Conservation (phyloP, 2,888 invertebrate genomes). For the Belgica antarctica region DNA sequence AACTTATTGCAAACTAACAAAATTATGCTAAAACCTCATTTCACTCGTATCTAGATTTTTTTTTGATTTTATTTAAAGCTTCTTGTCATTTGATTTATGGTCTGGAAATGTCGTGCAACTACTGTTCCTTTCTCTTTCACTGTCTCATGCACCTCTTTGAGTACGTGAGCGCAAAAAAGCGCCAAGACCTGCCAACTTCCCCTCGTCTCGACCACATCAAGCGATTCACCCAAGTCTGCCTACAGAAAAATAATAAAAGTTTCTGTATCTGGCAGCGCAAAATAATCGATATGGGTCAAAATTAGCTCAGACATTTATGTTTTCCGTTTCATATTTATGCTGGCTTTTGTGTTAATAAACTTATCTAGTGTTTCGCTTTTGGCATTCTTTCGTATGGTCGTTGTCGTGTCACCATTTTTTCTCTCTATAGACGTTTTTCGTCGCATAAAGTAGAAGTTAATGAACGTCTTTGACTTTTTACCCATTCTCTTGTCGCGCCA, state of each 20-base stretch:
- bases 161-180: not conserved
- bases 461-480: not conserved
- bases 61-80: conserved; percentile 5
- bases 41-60: conserved; percentile 24
- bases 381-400: conserved; percentile 12
- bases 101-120: conserved; percentile 7
- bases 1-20: no score
- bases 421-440: not conserved
- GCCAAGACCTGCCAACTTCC: no score
- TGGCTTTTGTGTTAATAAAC: conserved; percentile 11
- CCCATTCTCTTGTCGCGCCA: no score
- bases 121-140: not conserved
- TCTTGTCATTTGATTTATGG: not conserved
- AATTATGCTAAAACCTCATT: conserved; percentile 11
- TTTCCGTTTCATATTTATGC: conserved; percentile 21
- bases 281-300: conserved; percentile 42
- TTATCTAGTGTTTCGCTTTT: conserved; percentile 1
- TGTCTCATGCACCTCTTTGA: conserved; percentile 23
- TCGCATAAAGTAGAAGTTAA: not conserved
- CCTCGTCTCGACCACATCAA: no score
- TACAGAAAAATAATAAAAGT: no score
- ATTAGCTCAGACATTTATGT: conserved; percentile 22
- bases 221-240: no score
- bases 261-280: no score
- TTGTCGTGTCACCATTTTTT: conserved; percentile 6